A percentile compares a stretch with the other conserved stretches of the same genome.
phyloP scores from a whole-genome alignment of 1,140 invertebrate genomes.

The Bombus haemorrhoidalis region DNA sequence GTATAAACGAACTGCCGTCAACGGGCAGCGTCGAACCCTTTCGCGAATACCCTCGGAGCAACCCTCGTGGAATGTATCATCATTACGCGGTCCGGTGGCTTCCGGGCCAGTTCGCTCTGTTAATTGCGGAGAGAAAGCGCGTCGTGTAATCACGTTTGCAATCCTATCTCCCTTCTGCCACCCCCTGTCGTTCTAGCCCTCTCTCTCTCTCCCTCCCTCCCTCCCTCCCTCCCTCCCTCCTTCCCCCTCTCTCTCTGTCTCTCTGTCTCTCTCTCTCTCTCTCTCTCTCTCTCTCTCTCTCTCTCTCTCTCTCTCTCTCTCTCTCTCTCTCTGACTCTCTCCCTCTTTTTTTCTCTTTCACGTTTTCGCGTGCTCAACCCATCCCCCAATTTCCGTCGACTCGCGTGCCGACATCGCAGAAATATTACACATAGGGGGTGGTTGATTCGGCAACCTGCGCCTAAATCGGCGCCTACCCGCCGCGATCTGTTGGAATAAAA shows the following conservation, averaged over 20 bases:
- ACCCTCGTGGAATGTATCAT: constrained; percentile 69
- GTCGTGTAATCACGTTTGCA: constrained; percentile 62
- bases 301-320: too few species aligned
- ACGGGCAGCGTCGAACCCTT: constrained; percentile 50
- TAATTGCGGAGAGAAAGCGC: constrained; percentile 69
- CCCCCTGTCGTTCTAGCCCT: background rate
- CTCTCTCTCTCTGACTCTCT: too few species aligned
- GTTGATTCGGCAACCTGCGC: constrained; percentile 51
- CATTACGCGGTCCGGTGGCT: constrained; percentile 67
- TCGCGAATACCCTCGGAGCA: constrained; percentile 36
- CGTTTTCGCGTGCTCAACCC: background rate
- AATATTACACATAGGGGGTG: constrained; percentile 49
- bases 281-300: background rate
- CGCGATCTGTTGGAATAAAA: constrained; percentile 31
- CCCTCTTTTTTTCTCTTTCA: background rate
- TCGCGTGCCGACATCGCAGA: constrained; percentile 56
- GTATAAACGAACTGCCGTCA: constrained; percentile 58
- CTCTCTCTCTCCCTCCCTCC: background rate
- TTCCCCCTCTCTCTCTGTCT: background rate
- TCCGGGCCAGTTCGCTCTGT: constrained; percentile 63
- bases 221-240: background rate
- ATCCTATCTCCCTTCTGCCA: constrained; percentile 23
- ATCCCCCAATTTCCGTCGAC: background rate
- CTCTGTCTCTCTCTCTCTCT: background rate
- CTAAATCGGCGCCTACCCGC: constrained; percentile 21